Evolutionary conservation across 2,797 vertebrate species (phyloP), one percentile per base, ranked within the genome.

Genomic region (Pangasius djambal): DNA sequence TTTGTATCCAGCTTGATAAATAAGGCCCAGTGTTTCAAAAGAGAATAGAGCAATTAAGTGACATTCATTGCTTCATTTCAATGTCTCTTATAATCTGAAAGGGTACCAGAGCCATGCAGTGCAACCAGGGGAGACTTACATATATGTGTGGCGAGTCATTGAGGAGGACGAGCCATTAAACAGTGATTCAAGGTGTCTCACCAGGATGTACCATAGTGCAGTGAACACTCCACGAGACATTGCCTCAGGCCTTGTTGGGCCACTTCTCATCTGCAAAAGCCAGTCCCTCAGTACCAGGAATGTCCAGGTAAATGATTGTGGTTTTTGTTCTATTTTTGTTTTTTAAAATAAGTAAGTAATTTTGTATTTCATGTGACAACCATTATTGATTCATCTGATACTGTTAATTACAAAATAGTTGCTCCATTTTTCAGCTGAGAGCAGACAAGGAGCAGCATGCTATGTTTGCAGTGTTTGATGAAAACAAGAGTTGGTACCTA

Each of bases 401-500:
- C 28, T n/a, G 37, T 87, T 25, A 81, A 16, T 65, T 74, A 67
- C 12, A 87, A 87, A 79, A 44, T 12, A 50, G 22, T 63, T 57
- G 5, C 12, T 82, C 79, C 4, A 28, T 82, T 90, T 85, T 91
- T 34, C 92, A 99, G 98, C 94, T 97, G 90, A 97, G 96, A 90
- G 96, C 98, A 70, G 98, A 99, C 90, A 96, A 95, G 28, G 99
- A 99, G 90, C 98, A 99, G 91, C 97, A 98, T 52, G 96, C 96
- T 0, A 92, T 97, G 93, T 97, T 99, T 91, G 94, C 97, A 0
- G 96, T 98, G 61, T 98, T 99, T 0, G 97, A 99, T 92, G 99
- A 99, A 93, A 99, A 99, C 93, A 98, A 97, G 94, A 99, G 99
- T 92, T 99, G 99, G 99, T 99, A 99, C 92, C 87, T 98, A 40